A percentile compares a stretch with the other conserved stretches of the same genome.
Evolutionary conservation across 1,140 invertebrate species (phyloP).

Genomic region (Camponotus pennsylvanicus): DNA sequence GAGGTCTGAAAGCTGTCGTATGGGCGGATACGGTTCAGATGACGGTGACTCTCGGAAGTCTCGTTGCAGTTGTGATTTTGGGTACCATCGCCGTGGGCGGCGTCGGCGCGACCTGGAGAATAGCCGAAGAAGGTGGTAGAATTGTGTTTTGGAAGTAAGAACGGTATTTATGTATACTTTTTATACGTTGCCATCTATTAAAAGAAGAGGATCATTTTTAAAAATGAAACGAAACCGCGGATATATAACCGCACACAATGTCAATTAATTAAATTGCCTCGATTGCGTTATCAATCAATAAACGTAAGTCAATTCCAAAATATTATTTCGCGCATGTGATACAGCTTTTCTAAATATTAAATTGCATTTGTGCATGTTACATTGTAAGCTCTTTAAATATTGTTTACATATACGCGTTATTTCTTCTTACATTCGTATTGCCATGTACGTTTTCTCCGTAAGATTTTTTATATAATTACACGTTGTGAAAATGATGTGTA

Average conservation of each 20-base stretch:
- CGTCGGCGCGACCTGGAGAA: slow-evolving; percentile 80
- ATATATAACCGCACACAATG: neutral
- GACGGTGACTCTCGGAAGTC: slow-evolving; percentile 89
- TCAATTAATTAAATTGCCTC: neutral
- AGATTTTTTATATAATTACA: too few species aligned
- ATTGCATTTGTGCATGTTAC: neutral
- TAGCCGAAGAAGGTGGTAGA: slow-evolving; percentile 78
- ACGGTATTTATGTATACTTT: neutral
- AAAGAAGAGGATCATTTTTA: neutral
- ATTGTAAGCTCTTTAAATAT: neutral
- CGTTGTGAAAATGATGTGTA: neutral
- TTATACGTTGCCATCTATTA: neutral
- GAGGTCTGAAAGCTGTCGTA: slow-evolving; percentile 92
- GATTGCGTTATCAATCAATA: neutral
- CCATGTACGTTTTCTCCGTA: too few species aligned
- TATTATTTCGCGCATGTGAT: neutral
- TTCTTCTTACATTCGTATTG: too few species aligned
- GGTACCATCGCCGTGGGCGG: slow-evolving; percentile 89
- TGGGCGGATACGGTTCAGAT: slow-evolving; percentile 91
- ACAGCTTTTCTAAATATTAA: neutral
- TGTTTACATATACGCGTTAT: too few species aligned
- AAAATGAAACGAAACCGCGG: neutral
- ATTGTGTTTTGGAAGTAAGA: slow-evolving; percentile 80
- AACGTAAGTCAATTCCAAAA: neutral
- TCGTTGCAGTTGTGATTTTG: slow-evolving; percentile 89